A percentile compares a stretch with the other conserved stretches of the same genome.
These are phyloP conservation scores for Holothuria glaberrima DNA, from an alignment of 35 echinoderm and acorn worm species.

Conservation along the genomic window DNA sequence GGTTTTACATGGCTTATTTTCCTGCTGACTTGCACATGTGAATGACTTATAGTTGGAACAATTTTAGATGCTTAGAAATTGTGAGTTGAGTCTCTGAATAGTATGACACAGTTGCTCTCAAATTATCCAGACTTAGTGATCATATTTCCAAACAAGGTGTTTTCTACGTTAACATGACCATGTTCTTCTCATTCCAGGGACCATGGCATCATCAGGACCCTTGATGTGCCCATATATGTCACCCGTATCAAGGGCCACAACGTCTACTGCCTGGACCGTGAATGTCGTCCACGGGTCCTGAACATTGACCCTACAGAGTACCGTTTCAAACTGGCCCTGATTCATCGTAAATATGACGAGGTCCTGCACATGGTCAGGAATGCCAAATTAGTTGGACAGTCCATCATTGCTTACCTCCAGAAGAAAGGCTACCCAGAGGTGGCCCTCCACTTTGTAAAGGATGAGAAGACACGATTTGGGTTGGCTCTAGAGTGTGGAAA, in stretches of 20 bases:
- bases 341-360: constrained; percentile 97
- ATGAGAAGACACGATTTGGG: constrained; percentile 96
- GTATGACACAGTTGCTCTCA: too few species aligned
- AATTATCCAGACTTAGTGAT: too few species aligned
- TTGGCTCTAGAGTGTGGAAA: constrained; percentile 95
- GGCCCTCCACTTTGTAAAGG: constrained; percentile 96
- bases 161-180: too few species aligned
- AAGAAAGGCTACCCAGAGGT: constrained; percentile 99
- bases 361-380: constrained; percentile 98
- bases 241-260: constrained; percentile 94
- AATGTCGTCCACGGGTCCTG: constrained; percentile 92
- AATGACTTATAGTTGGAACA: too few species aligned
- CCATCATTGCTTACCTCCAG: constrained; percentile 98
- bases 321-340: constrained; percentile 91
- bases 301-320: constrained; percentile 93
- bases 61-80: too few species aligned
- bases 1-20: too few species aligned
- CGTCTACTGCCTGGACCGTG: constrained; percentile 94
- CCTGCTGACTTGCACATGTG: too few species aligned
- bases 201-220: constrained; percentile 94
- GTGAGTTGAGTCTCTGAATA: too few species aligned
- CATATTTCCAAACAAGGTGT: too few species aligned
- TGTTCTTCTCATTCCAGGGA: constrained; percentile 64
- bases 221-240: constrained; percentile 97
- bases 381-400: constrained; percentile 94